Conservation (phyloP, 2,888 invertebrate species). For the Blera fallax region DNA sequence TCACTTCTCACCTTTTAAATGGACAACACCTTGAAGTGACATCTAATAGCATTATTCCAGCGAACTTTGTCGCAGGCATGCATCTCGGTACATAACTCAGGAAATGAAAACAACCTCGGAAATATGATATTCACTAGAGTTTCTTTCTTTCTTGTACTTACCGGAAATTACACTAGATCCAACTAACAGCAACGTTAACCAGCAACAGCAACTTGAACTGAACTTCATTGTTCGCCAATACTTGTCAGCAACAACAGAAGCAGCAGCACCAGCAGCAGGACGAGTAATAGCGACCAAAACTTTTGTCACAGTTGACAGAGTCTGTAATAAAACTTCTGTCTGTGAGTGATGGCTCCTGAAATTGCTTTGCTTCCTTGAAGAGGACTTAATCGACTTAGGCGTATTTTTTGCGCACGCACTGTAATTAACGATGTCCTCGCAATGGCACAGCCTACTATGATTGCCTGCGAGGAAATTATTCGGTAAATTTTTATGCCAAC, state of each 20-base stretch:
- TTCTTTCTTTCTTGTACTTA: constrained; percentile 73
- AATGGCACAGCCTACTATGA: background rate
- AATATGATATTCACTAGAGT: constrained; percentile 32
- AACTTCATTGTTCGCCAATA: constrained; percentile 74
- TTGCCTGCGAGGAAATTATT: constrained; percentile 5
- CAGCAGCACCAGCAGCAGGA: constrained; percentile 24
- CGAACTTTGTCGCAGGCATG: background rate
- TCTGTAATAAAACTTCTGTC: constrained; percentile 26
- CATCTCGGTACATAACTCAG: background rate
- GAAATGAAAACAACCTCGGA: background rate
- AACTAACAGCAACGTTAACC: constrained; percentile 78
- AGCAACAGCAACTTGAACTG: constrained; percentile 75
- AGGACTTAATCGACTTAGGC: constrained; percentile 25
- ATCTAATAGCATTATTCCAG: constrained; percentile 14
- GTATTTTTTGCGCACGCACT: constrained; percentile 26
- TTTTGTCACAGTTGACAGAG: constrained; percentile 54
- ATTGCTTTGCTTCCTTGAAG: constrained; percentile 37
- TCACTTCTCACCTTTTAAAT: background rate
- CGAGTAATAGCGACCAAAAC: constrained; percentile 25
- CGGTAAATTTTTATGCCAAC: constrained; percentile 1
- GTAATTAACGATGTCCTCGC: constrained; percentile 47
- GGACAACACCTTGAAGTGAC: constrained; percentile 39
- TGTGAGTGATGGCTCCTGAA: constrained; percentile 59
- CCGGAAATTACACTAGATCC: constrained; percentile 78
- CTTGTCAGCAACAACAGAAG: constrained; percentile 70